Conservation (phyloP, 1,140 invertebrate species). For the Ladona fulva region DNA sequence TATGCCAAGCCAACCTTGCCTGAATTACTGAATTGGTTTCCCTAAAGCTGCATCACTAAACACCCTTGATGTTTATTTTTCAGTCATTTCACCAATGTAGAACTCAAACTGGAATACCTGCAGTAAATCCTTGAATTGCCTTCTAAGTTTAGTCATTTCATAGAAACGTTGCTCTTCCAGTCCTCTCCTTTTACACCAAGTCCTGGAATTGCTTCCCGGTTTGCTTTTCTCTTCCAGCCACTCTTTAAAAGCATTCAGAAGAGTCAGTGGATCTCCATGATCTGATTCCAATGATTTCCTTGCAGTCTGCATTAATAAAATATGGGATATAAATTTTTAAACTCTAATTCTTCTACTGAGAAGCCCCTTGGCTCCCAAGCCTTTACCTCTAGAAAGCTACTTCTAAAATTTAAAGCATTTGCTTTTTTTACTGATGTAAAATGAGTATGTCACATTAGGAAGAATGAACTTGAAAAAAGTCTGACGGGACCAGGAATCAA, state of each 20-base stretch:
- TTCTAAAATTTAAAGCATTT: too few species aligned
- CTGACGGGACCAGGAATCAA: too few species aligned
- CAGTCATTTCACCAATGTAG: not conserved
- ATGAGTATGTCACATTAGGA: too few species aligned
- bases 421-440: too few species aligned
- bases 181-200: constrained; percentile 81
- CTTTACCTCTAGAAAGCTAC: too few species aligned
- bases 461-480: too few species aligned
- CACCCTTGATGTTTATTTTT: not conserved
- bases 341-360: too few species aligned
- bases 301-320: constrained; percentile 46
- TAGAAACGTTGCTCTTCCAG: constrained; percentile 95
- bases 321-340: constrained; percentile 15
- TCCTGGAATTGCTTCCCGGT: constrained; percentile 44
- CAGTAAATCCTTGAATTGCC: constrained; percentile 80
- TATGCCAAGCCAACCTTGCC: too few species aligned
- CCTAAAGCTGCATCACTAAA: too few species aligned
- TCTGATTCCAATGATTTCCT: constrained; percentile 78
- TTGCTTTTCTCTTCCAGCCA: constrained; percentile 74
- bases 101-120: constrained; percentile 41
- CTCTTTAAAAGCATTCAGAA: constrained; percentile 80
- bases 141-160: constrained; percentile 85
- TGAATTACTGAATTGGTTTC: too few species aligned
- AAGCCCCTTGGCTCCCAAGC: too few species aligned
- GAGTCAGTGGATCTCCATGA: constrained; percentile 90